Base-by-base conservation (phyloP, 1,140 invertebrate species). In the Mylabris phalerata region DNA sequence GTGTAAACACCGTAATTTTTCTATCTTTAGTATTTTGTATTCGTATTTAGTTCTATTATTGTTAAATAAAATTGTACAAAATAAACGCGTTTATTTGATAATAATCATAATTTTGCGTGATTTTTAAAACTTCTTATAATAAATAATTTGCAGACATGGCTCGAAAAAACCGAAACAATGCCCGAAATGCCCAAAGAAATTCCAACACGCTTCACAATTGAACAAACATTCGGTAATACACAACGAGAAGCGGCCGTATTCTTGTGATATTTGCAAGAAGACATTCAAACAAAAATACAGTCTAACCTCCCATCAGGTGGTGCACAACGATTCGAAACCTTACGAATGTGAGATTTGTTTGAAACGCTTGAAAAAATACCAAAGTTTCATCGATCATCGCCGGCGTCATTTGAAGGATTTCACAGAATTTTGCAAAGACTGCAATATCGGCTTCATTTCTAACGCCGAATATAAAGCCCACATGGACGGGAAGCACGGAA, bases 371-470 rank as follows among this genome's bases (percentile, higher is more conserved):
- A 32, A 32, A 32, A 32, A 32, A 7, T 32, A 32, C 32, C 32
- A 32, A 7, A 32, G 32, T 32, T 32, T 5, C 32, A 32, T 32
- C 32, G 32, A 32, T 7, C 32, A 32, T 3, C 32, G 32, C 4
- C 75, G 81, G 32, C 80, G 82, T 11, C 80, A 84, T 57, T 77
- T 80, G 11, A 79, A 80, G 24, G 78, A 84, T 57, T 71, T 62
- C 38, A 61, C 4, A 32, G 32, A 61, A 9, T 55, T 62, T 7
- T 32, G 32, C 32, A 32, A 32, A 7, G 7, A 5, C 32, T 32
- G 32, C 32, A 32, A 32, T 7, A 32, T 32, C 32, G 32, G 32
- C 7, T 32, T 32, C 32, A 7, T 32, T 5, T 32, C 32, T 4
- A 32, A 32, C 7, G 4, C 32, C 32, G 32, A 32, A 32, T 32